These are phyloP conservation scores for Cyclophora albipunctata DNA, from an alignment of 2,888 invertebrate genomes.

Conservation along the genomic window DNA sequence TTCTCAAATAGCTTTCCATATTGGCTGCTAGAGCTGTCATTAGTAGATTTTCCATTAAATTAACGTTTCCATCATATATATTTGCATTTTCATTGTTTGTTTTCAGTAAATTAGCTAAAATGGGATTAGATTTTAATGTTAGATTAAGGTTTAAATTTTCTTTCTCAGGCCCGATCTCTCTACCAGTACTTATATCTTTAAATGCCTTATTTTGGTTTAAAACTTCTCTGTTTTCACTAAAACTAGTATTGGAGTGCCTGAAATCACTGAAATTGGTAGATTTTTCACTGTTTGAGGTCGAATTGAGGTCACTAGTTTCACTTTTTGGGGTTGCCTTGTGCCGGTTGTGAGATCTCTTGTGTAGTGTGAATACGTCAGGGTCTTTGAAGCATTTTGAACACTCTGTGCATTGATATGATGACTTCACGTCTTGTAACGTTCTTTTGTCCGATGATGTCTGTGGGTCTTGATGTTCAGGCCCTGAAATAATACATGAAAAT, in stretches of 20 bases:
- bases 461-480: neutral
- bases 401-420: conserved; percentile 47
- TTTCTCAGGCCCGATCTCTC: conserved; percentile 16
- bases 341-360: conserved; percentile 41
- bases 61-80: conserved; percentile 30
- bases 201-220: no score
- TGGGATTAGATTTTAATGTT: conserved; percentile 54
- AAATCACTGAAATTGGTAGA: no score
- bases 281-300: no score
- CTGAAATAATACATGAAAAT: no score
- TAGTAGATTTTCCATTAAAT: conserved; percentile 42
- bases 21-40: conserved; percentile 48
- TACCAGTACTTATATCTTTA: no score
- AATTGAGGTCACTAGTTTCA: neutral
- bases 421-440: neutral
- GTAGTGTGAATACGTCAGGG: conserved; percentile 56
- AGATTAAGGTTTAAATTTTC: conserved; percentile 43
- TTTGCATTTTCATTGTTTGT: conserved; percentile 24
- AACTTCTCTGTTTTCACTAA: neutral
- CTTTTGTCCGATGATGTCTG: conserved; percentile 11
- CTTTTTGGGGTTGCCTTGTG: neutral
- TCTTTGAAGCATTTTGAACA: conserved; percentile 66
- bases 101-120: conserved; percentile 53
- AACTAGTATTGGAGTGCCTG: neutral
- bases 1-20: conserved; percentile 52